Conservation (phyloP, 2,797 vertebrate species). For the Danio jaintianensis region DNA sequence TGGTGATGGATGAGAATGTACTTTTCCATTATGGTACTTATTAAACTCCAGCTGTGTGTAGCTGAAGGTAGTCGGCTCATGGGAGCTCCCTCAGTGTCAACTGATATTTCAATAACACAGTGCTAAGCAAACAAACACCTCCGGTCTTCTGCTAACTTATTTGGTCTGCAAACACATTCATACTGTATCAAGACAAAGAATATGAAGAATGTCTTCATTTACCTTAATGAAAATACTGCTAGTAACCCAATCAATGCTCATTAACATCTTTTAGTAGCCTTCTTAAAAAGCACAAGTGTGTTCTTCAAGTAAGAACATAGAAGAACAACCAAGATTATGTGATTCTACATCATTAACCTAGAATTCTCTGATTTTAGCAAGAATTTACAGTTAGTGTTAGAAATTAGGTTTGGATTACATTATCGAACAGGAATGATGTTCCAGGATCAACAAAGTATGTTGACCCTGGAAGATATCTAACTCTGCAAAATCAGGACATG, state of each 20-base stretch:
- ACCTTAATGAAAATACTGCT: background rate
- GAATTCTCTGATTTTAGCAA: too few relatives aligned
- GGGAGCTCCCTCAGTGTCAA: constrained; percentile 13
- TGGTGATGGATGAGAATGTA: constrained; percentile 22
- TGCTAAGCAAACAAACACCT: constrained; percentile 31
- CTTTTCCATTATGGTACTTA: constrained; percentile 8
- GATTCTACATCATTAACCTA: too few relatives aligned
- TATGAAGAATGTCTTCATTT: background rate
- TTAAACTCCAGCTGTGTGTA: constrained; percentile 30
- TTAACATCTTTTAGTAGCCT: background rate
- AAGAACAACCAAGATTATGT: too few relatives aligned
- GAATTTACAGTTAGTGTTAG: too few relatives aligned
- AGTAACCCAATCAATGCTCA: background rate
- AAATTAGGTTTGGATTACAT: too few relatives aligned
- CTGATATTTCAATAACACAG: constrained; percentile 19
- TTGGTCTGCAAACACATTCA: background rate
- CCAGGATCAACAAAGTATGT: too few relatives aligned
- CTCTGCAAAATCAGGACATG: too few relatives aligned
- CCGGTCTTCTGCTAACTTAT: background rate
- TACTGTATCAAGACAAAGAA: background rate
- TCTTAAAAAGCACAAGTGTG: too few relatives aligned
- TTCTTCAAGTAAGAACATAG: too few relatives aligned
- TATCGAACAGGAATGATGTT: background rate
- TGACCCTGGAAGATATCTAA: too few relatives aligned
- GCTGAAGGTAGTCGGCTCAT: background rate